Evolutionary conservation across 2,888 invertebrate species (phyloP).

Genomic region (Lasioglossum malachurum): DNA sequence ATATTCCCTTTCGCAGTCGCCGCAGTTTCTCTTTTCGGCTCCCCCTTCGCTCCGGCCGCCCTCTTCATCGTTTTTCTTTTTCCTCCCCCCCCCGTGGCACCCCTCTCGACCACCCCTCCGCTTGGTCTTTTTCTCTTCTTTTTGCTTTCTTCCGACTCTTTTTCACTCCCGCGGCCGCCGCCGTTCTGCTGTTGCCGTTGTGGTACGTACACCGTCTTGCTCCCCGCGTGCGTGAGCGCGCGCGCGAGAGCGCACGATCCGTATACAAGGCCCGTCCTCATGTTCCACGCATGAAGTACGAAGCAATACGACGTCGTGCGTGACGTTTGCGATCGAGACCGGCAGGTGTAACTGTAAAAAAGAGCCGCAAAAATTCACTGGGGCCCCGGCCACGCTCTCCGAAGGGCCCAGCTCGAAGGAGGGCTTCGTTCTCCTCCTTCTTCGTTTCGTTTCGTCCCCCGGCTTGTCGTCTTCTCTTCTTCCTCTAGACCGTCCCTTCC

Average conservation of each 20-base stretch:
- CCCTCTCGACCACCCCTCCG: not conserved
- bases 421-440: not conserved
- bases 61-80: conserved; percentile 20
- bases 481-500: conserved; percentile 19
- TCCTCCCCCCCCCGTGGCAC: not conserved
- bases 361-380: conserved; percentile 70
- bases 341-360: conserved; percentile 73
- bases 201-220: conserved; percentile 33
- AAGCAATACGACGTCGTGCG: conserved; percentile 69
- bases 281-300: conserved; percentile 71
- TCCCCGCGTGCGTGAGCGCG: not conserved
- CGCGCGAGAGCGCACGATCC: conserved; percentile 36
- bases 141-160: not conserved
- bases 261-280: conserved; percentile 64
- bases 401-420: not conserved
- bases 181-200: conserved; percentile 10
- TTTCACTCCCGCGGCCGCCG: conserved; percentile 1
- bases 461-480: not conserved
- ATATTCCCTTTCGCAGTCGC: conserved; percentile 56
- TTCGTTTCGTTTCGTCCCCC: not conserved
- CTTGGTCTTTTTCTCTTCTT: conserved; percentile 20
- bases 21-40: conserved; percentile 48
- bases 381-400: conserved; percentile 29
- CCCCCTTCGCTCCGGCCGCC: conserved; percentile 23
- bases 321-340: conserved; percentile 71